Evolutionary conservation across 2,888 invertebrate species (phyloP), one percentile per base, ranked within the genome.

Genomic region (Xanthia togata): DNA sequence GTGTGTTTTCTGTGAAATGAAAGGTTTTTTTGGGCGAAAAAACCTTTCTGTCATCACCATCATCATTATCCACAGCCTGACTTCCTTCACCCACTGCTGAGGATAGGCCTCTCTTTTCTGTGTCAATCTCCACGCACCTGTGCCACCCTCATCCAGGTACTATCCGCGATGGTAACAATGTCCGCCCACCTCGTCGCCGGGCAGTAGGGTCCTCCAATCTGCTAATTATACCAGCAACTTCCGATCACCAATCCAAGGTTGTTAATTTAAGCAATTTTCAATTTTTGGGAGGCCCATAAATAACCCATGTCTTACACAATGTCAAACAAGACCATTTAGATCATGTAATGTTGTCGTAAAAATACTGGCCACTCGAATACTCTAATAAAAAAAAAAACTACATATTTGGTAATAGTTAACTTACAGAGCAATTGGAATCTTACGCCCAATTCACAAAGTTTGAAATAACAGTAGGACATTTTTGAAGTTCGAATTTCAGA

Each of bases 271-370:
- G 5, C 4, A 50, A 17, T 50, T 23, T 35, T 20, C 20, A 23
- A 8, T 35, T 31, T n/a, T 47, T 41, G 4, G 31, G 41, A 31
- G 12, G 20, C 4, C 2, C 50, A 14, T 41, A 70, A 50, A 78
- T 50, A 53, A 0, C 31, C 9, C 4, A 20, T 35, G 26, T 75
- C 65, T 50, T 35, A 31, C 35, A 60, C 17, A 60, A 38, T 57
- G 17, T 75, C 71, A 79, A 75, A 78, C 70, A 69, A 60, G 68
- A 57, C 64, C 60, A 78, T 87, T 81, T 79, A 71, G 53, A 76
- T 50, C 63, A 76, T 87, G 77, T 81, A 79, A 81, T 64, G 50
- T 70, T 31, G 77, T 79, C 78, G 70, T 86, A 80, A 82, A 86
- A 79, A 83, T 64, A 76, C 82, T 78, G 62, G 68, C 70, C 79